phyloP scores from a whole-genome alignment of 1,140 invertebrate species.

The Aleiodes sp. region DNA sequence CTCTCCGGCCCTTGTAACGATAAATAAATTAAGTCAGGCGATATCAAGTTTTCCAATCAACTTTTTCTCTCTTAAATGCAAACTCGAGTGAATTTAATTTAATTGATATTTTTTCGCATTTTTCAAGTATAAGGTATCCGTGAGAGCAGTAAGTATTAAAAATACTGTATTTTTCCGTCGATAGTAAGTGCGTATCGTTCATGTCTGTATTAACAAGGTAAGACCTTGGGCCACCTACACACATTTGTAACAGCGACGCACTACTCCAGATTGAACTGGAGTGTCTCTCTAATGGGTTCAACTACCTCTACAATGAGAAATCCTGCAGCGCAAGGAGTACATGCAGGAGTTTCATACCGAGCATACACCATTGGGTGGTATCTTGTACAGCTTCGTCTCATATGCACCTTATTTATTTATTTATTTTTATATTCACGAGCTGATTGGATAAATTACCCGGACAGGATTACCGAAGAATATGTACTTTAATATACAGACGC shows the following conservation, averaged over 20 bases:
- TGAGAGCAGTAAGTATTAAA: too few species aligned
- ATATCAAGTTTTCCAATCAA: too few species aligned
- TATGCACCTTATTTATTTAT: not conserved
- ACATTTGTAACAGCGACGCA: conserved; percentile 18
- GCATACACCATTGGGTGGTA: not conserved
- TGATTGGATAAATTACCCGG: conserved; percentile 7
- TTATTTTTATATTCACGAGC: not conserved
- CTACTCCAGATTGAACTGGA: conserved; percentile 14
- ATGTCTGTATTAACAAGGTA: not conserved
- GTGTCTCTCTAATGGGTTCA: conserved; percentile 20
- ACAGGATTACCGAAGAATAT: not conserved
- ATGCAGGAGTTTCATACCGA: not conserved
- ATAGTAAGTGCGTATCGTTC: not conserved
- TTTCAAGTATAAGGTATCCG: too few species aligned
- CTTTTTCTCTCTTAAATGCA: too few species aligned
- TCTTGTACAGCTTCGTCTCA: not conserved
- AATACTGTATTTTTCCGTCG: too few species aligned
- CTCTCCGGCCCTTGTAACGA: too few species aligned
- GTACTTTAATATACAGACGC: not conserved
- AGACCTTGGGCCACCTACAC: not conserved
- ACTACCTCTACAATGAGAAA: conserved; percentile 18
- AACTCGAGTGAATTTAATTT: too few species aligned
- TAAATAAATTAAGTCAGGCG: too few species aligned
- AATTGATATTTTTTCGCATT: too few species aligned
- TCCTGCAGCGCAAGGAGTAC: conserved; percentile 24